Conservation (phyloP, 2,113 vertebrate genomes). For the Triplophysa dalaica region DNA sequence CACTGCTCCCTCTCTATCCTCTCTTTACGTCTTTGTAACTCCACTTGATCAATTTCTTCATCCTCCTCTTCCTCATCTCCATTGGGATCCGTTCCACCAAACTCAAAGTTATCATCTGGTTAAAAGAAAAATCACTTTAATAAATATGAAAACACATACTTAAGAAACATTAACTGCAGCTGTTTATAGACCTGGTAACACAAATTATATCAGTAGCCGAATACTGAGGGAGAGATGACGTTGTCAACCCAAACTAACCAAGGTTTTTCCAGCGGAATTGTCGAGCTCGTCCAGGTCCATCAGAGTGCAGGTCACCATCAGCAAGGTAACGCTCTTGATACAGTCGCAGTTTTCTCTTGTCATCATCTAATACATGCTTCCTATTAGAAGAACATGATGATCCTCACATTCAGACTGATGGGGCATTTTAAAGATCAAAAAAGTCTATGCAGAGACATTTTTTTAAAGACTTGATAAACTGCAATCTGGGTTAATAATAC, state of each 20-base stretch:
- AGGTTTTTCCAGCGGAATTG: constrained; percentile 95
- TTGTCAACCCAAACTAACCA: constrained; percentile 67
- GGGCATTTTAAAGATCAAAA: neutral
- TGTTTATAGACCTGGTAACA: neutral
- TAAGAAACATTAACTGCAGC: neutral
- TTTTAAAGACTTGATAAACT: no score
- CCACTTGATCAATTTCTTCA: constrained; percentile 81
- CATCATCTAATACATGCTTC: constrained; percentile 93
- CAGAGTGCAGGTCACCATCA: constrained; percentile 92
- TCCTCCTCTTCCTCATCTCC: constrained; percentile 80
- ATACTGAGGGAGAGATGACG: neutral
- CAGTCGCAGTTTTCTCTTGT: constrained; percentile 86
- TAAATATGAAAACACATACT: neutral
- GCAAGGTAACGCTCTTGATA: constrained; percentile 92
- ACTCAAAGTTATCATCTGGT: constrained; percentile 66
- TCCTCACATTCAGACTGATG: neutral
- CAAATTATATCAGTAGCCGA: neutral
- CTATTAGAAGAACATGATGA: constrained; percentile 62
- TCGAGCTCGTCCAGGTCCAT: constrained; percentile 88
- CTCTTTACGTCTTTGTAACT: constrained; percentile 86
- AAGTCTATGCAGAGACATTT: neutral
- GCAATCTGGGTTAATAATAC: neutral
- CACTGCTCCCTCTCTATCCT: constrained; percentile 91
- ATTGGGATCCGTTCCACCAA: constrained; percentile 73
- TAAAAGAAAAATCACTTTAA: neutral